Evolutionary conservation across 1,140 invertebrate species (phyloP).

Genomic region (Triops longicaudatus): DNA sequence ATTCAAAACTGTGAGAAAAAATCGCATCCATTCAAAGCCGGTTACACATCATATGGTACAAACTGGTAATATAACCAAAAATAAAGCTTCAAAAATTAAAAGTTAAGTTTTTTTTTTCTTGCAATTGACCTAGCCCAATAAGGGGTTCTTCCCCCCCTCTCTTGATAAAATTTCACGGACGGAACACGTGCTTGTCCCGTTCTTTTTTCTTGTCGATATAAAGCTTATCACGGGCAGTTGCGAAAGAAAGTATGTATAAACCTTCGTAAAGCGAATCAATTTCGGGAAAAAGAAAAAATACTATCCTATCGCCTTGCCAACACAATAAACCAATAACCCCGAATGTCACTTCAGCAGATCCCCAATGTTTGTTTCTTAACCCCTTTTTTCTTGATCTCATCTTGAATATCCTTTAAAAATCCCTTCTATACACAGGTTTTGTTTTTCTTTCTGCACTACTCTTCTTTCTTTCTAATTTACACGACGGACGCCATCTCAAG

Average conservation of each 20-base stretch:
- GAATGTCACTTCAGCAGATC: background rate
- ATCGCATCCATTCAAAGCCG: background rate
- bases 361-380: background rate
- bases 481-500: background rate
- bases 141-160: background rate
- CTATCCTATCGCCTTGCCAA: background rate
- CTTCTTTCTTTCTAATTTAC: background rate
- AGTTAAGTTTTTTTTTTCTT: background rate
- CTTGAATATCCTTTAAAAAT: background rate
- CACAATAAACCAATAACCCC: background rate
- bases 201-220: background rate
- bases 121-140: background rate
- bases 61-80: background rate
- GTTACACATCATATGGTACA: background rate
- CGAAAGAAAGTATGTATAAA: background rate
- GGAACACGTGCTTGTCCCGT: constrained; percentile 1
- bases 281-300: background rate
- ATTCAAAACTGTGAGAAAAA: background rate
- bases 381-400: too few relatives aligned
- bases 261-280: background rate
- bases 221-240: constrained; percentile 14
- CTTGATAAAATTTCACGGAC: background rate
- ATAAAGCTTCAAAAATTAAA: background rate
- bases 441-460: background rate
- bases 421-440: background rate